These are phyloP conservation scores for Thalassarche chlororhynchos DNA, from an alignment of 2,113 vertebrate species.

Conservation along the genomic window DNA sequence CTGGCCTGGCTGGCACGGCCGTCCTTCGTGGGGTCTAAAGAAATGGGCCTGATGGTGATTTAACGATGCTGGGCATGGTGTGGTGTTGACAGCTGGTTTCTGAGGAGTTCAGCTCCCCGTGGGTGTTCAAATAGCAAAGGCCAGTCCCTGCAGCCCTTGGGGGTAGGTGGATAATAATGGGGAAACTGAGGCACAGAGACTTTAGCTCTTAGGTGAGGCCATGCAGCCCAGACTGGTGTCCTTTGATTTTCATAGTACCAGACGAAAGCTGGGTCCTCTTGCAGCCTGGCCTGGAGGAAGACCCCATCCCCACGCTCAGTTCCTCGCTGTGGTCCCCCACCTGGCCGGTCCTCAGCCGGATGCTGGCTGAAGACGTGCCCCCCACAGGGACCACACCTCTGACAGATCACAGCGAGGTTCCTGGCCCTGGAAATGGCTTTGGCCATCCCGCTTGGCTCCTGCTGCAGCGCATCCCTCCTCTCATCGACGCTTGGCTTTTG, in stretches of 20 bases:
- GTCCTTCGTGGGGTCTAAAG: not conserved
- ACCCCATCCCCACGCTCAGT: no score
- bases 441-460: not conserved
- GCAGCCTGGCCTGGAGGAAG: not conserved
- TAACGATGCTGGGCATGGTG: not conserved
- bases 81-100: not conserved
- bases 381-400: not conserved
- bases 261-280: not conserved
- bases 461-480: not conserved
- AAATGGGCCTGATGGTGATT: not conserved
- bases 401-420: not conserved
- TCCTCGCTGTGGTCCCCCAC: not conserved
- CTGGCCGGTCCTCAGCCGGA: fast-evolving
- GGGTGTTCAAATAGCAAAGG: not conserved
- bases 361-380: not conserved
- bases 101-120: not conserved
- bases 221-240: not conserved
- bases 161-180: not conserved
- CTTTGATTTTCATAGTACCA: not conserved
- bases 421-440: not conserved
- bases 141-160: not conserved
- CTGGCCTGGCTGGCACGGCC: not conserved
- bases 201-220: not conserved
- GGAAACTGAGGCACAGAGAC: not conserved
- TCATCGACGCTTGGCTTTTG: fast-evolving